Conservation (phyloP, 2,888 invertebrate genomes). For the Parochlus steinenii region DNA sequence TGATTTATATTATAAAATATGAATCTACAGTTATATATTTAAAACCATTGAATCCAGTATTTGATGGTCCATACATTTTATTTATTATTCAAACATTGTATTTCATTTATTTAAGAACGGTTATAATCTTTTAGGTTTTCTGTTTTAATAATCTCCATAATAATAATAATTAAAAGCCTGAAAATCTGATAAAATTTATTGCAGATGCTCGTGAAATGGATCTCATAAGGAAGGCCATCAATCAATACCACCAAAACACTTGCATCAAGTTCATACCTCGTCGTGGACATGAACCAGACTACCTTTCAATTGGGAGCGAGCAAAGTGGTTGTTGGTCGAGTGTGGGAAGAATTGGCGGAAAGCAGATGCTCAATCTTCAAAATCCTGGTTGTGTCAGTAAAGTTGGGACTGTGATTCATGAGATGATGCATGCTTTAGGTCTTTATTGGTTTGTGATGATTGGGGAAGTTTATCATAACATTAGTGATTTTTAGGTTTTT, state of each 20-base stretch:
- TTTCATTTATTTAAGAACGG: too few relatives aligned
- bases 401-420: constrained; percentile 61
- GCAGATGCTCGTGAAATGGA: constrained; percentile 39
- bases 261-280: constrained; percentile 58
- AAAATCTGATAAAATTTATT: constrained; percentile 4
- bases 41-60: too few relatives aligned
- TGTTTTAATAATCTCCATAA: too few relatives aligned
- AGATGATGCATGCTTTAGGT: constrained; percentile 59
- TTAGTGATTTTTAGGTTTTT: too few relatives aligned
- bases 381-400: constrained; percentile 53
- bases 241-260: constrained; percentile 56
- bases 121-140: too few relatives aligned
- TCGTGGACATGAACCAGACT: constrained; percentile 42
- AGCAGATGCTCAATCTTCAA: constrained; percentile 48
- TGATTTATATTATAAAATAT: too few relatives aligned
- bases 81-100: too few relatives aligned
- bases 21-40: too few relatives aligned
- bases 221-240: constrained; percentile 50
- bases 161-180: too few relatives aligned
- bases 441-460: too few relatives aligned
- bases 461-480: too few relatives aligned
- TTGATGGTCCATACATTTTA: too few relatives aligned
- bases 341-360: constrained; percentile 50
- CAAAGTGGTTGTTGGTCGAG: constrained; percentile 69
- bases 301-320: constrained; percentile 48